Base-by-base conservation (phyloP, 2,888 invertebrate species). In the Campopleginae sp. region DNA sequence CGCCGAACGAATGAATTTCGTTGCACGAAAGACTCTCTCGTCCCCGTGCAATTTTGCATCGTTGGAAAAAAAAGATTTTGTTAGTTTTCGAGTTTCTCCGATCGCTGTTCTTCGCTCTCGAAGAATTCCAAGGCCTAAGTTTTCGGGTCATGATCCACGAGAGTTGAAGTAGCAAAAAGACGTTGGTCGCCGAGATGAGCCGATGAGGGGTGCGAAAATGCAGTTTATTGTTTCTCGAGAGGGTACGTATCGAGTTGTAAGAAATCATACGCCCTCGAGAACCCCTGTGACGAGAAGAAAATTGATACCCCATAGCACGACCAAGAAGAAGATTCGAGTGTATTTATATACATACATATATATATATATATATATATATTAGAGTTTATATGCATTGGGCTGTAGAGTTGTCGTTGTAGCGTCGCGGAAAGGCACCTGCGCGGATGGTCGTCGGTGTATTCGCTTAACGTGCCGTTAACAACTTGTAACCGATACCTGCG, bases 401-500 rank as follows among this genome's bases (percentile, higher is more conserved):
- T 1, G 54, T 27, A 14, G 3, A 61, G 66, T 78, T 42, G 54
- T 72, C 31, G 71, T 68, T 72, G 68, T 65, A 82, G 71, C 74
- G 76, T 76, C 51, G 74, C 33, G 77, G 17, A 68, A 78, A 48
- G 81, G 86, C 84, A 87, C 86, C 87, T 86, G 86, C 80, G 76
- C 74, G 72, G 23, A 48, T 83, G 70, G 66, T 84, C 68, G 74
- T 72, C 74, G 82, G 80, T 80, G 72, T 76, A 86, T 87, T 84
- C 74, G 85, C 82, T 87, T 85, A 88, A 88, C 85, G 89, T 85
- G 85, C 77, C 86, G 88, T 90, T 90, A 90, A 91, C 90, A 91
- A 90, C 90, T 90, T 91, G 91, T 91, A 91, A 91, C 89, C 89
- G 91, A 91, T 91, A 91, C 91, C 91, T 91, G 91, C 81, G 87